phyloP scores from a whole-genome alignment of 2,797 vertebrate genomes.

The Gymnoscopelus braueri region DNA sequence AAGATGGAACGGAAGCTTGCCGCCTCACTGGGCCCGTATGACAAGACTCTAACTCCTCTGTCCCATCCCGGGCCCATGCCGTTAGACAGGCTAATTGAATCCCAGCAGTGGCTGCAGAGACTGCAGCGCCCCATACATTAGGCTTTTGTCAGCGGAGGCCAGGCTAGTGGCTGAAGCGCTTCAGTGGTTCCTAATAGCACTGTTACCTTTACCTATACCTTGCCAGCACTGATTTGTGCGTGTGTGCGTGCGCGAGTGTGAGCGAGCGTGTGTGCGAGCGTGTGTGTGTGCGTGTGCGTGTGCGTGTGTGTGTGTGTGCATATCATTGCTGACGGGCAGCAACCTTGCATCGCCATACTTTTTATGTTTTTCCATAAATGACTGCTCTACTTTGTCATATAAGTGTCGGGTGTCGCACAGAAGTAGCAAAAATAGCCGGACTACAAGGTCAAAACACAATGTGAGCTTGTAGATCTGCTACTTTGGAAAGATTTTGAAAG shows the following conservation, averaged over 20 bases:
- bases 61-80: constrained; percentile 44
- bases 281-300: neutral
- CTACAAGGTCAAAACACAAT: too few species aligned
- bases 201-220: constrained; percentile 57
- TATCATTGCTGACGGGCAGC: too few species aligned
- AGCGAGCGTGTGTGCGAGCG: neutral
- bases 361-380: too few species aligned
- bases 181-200: constrained; percentile 69
- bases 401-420: too few species aligned
- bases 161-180: constrained; percentile 57
- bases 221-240: constrained; percentile 33
- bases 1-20: constrained; percentile 64
- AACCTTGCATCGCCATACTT: too few species aligned
- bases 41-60: constrained; percentile 72
- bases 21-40: constrained; percentile 67
- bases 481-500: too few species aligned
- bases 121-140: constrained; percentile 62
- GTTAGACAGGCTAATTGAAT: constrained; percentile 69
- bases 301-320: neutral
- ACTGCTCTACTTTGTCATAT: too few species aligned
- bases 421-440: neutral
- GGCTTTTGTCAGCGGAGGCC: constrained; percentile 64
- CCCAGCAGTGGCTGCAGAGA: constrained; percentile 42
- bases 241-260: constrained; percentile 8
- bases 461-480: too few species aligned